phyloP scores from a whole-genome alignment of 2,888 invertebrate genomes.

The Catocala fraxini region DNA sequence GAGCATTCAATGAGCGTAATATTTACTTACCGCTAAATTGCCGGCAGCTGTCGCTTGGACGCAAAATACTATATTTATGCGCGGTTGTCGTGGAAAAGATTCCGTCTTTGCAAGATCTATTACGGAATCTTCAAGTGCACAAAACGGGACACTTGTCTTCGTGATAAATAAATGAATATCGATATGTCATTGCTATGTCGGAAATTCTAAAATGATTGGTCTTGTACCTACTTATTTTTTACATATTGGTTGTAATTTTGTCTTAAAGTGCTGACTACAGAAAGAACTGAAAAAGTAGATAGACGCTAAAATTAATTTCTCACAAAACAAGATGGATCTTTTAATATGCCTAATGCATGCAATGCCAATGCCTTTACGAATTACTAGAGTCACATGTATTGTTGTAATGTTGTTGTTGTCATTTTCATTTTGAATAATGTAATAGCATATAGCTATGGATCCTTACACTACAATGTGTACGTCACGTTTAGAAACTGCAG shows the following conservation, averaged over 20 bases:
- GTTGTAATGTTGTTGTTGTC: too few relatives aligned
- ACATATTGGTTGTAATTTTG: too few relatives aligned
- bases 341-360: too few relatives aligned
- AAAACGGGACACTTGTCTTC: conserved; percentile 16
- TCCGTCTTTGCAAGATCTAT: conserved; percentile 27
- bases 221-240: too few relatives aligned
- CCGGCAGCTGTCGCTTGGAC: conserved; percentile 18
- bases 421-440: too few relatives aligned
- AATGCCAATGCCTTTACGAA: too few relatives aligned
- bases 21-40: conserved; percentile 23
- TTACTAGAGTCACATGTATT: too few relatives aligned
- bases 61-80: conserved; percentile 29
- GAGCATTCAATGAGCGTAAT: conserved; percentile 31
- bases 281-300: too few relatives aligned
- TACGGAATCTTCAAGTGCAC: conserved; percentile 11
- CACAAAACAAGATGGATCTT: too few relatives aligned
- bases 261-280: too few relatives aligned
- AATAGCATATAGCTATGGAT: background rate
- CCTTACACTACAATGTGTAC: conserved; percentile 15
- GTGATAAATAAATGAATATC: conserved; percentile 8
- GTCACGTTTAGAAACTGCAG: conserved; percentile 54
- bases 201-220: conserved; percentile 6
- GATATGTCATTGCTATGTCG: background rate
- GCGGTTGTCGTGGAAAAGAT: conserved; percentile 21
- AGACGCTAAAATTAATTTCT: too few relatives aligned